phyloP scores from a whole-genome alignment of 2,113 vertebrate species.

The Gasterosteus nipponicus region DNA sequence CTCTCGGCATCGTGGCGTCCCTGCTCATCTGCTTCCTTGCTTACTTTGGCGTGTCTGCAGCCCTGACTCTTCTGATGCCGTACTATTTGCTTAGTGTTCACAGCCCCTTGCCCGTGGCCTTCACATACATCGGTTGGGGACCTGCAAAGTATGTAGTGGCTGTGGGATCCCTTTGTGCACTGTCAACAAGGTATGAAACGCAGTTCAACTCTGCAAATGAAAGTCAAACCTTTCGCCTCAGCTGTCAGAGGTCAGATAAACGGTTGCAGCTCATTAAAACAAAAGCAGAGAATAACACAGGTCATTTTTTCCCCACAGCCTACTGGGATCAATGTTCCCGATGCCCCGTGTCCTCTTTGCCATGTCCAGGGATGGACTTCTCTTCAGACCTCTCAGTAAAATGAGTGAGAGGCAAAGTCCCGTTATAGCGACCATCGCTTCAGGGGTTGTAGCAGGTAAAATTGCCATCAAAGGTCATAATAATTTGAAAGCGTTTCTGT shows the following conservation, averaged over 20 bases:
- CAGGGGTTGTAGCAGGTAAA: conserved; percentile 88
- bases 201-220: background rate
- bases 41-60: conserved; percentile 85
- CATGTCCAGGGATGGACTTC: conserved; percentile 94
- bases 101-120: conserved; percentile 84
- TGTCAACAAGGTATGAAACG: conserved; percentile 73
- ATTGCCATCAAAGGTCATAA: too few species aligned
- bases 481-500: background rate
- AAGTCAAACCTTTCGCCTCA: background rate
- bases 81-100: conserved; percentile 82
- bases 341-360: conserved; percentile 96
- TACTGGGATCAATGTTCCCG: conserved; percentile 95
- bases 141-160: conserved; percentile 79
- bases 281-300: background rate
- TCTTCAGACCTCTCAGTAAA: conserved; percentile 87
- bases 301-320: conserved; percentile 69
- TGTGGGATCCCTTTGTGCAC: conserved; percentile 80
- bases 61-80: conserved; percentile 87
- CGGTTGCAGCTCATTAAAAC: background rate
- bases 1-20: conserved; percentile 81
- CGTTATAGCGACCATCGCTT: conserved; percentile 86
- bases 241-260: background rate
- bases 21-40: conserved; percentile 86
- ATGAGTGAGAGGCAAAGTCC: conserved; percentile 86
- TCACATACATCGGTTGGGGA: conserved; percentile 83